Evolutionary conservation across 2,113 vertebrate genomes (phyloP).

Genomic region (Mobula birostris): DNA sequence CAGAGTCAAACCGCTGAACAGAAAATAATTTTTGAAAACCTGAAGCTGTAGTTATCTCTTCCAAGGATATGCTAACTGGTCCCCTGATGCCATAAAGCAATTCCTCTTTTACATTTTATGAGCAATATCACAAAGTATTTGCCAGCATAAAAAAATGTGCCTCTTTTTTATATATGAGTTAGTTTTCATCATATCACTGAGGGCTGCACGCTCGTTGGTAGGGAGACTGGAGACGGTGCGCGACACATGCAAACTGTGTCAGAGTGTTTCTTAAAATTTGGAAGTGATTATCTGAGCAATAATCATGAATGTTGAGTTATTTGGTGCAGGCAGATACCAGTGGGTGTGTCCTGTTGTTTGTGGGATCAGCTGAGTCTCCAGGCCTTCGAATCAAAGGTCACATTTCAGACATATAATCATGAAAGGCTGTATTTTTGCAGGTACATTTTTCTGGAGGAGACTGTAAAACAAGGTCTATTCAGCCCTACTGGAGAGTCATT

Average conservation of each 20-base stretch:
- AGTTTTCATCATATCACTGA: not conserved
- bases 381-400: not conserved
- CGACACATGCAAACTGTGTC: not conserved
- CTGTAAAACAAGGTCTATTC: not conserved
- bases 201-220: not conserved
- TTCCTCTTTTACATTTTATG: not conserved
- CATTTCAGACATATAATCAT: not conserved
- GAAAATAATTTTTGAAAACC: not conserved
- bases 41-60: not conserved
- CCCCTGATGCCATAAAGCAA: not conserved
- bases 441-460: not conserved
- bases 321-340: not conserved
- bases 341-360: not conserved
- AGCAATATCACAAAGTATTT: not conserved
- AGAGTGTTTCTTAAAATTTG: not conserved
- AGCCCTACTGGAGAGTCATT: not conserved
- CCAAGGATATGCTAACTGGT: not conserved
- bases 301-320: not conserved
- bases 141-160: not conserved
- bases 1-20: not conserved
- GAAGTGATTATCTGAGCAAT: not conserved
- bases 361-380: not conserved
- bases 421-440: not conserved
- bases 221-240: not conserved
- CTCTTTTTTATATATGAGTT: not conserved